Percentiles rank a stretch among this genome's conserved stretches.
Conservation (phyloP, 2,888 invertebrate species). For the Diplazon laetatorius region DNA sequence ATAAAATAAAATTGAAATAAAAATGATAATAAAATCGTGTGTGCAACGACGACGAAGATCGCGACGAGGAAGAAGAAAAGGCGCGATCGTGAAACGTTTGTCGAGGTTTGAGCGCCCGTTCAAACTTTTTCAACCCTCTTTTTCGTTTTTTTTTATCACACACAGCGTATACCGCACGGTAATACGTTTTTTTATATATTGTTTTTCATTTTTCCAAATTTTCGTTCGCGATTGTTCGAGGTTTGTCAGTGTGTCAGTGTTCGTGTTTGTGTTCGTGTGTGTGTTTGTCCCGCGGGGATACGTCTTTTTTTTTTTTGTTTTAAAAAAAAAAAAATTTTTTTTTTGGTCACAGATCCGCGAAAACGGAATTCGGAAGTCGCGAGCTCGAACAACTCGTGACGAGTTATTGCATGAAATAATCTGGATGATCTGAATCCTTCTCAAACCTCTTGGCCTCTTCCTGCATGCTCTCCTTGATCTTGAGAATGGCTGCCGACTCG, state of each 20-base stretch:
- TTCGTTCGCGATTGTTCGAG: constrained; percentile 17
- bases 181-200: too few relatives aligned
- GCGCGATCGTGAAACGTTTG: constrained; percentile 62
- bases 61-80: constrained; percentile 83
- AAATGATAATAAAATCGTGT: constrained; percentile 35
- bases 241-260: constrained; percentile 15
- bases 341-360: constrained; percentile 63
- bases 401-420: constrained; percentile 97
- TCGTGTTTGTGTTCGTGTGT: constrained; percentile 48
- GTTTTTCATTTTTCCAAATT: too few relatives aligned
- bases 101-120: constrained; percentile 58
- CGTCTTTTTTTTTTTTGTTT: background rate
- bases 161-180: constrained; percentile 33
- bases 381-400: constrained; percentile 77
- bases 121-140: constrained; percentile 54
- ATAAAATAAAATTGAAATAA: too few relatives aligned
- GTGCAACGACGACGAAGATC: constrained; percentile 47
- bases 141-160: constrained; percentile 42
- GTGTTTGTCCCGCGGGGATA: constrained; percentile 41
- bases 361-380: constrained; percentile 76
- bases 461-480: constrained; percentile 99
- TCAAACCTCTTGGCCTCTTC: constrained; percentile 99
- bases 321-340: too few relatives aligned
- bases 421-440: constrained; percentile 98
- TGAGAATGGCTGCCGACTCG: constrained; percentile 99